Base-by-base conservation (phyloP, 2,113 vertebrate genomes). In the Syngnathus scovelli region DNA sequence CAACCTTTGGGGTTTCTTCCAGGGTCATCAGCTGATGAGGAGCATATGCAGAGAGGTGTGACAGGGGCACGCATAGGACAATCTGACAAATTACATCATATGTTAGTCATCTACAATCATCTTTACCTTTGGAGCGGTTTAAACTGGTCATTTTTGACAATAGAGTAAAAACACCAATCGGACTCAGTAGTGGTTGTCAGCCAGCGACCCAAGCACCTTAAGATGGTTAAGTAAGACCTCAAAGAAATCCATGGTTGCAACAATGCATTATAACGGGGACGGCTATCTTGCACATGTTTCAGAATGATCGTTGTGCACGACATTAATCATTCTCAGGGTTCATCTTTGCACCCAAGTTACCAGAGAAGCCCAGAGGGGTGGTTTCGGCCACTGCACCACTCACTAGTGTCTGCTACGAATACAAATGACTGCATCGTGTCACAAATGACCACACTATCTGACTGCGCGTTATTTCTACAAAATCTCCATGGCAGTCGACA, bases 361-460 rank as follows among this genome's bases (percentile, higher is more conserved):
- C 54, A 38, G 69, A 71, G 75, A 38, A 61, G 43, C 72, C 61
- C 48, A 66, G 78, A 83, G 75, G 81, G 78, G 61, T 80, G 86
- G 75, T 67, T 84, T 81, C 86, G 80, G 78, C 83, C 85, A 85
- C 85, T 88, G 88, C 88, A 89, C 81, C 88, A 86, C 82, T 74
- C 79, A 83, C 27, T 15, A 4, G 70, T 71, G 67, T 83, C 80
- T 78, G 84, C 72, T 13, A 70, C 76, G 86, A 88, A 88, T 88
- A 88, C 85, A 87, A 87, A 89, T 88, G 52, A 87, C 79, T 79
- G 7, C 56, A 56, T 67, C 18, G 11, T 66, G 72, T 76, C 41
- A 68, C 77, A 38, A 72, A 60, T 52, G 15, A 76, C 36, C 51
- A 15, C 3, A 23, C 11, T 70, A 67, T 70, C 18, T 39, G 6